Evolutionary conservation across 35 echinoderm and acorn worm genomes (phyloP), one percentile per base, ranked within the genome.

Genomic region (Heliocidaris erythrogramma): DNA sequence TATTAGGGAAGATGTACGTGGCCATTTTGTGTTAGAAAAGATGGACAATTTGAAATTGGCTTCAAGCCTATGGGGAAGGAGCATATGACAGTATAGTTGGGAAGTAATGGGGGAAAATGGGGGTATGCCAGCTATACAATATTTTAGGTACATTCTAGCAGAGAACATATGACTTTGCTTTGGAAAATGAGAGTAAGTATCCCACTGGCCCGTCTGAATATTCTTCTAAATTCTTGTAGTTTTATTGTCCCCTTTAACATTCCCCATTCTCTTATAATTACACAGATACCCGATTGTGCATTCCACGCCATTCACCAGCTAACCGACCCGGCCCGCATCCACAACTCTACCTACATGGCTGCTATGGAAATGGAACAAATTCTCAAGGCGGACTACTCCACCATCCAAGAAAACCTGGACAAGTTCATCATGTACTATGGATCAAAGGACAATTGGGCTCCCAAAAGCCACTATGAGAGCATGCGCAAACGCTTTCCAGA

Each of bases 371-470:
- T 97, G 97, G 87, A 92, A 47, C 49, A 97, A 95, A 94, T 97
- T 24, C 49, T 94, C n/a, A 78, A 93, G 0, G 69, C 93, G 13
- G 97, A 97, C 88, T 30, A 85, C 13, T 71, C 94, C 16, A 94
- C 88, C 61, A 86, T 97, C 9, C 30, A 59, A 2, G 16, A 94
- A 30, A 94, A 97, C 90, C 60, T 96, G 2, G 88, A 93, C 29
- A 96, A 97, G 94, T 94, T 97, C 24, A 53, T 94, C 30, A 92
- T 97, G 61, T 97, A 97, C 92, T 97, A 96, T 48, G 95, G 97
- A 2, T 48, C 97, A 11, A 92, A 94, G 49, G 97, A 97, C 50
- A 85, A 94, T 9, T 97, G 97, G 97, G 95, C 94, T 84, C 97
- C 97, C 7, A 59, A 94, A 47, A 88, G 90, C 31, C 95, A 94